Conservation (phyloP, 2,113 vertebrate species). For the Ornithorhynchus anatinus region DNA sequence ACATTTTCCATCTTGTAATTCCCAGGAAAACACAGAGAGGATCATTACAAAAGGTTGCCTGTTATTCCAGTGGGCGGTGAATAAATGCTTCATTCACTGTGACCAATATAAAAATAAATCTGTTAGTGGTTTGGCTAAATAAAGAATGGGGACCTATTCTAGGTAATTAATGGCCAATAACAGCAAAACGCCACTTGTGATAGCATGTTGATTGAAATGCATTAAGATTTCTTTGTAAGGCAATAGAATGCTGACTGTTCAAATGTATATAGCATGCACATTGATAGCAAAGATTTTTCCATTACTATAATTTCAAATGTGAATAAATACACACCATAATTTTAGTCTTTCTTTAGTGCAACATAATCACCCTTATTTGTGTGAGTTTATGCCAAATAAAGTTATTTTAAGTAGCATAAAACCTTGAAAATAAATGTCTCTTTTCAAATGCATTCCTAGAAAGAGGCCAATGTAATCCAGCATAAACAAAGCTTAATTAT, state of each 20-base stretch:
- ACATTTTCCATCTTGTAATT: background rate
- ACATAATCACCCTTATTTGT: too few species aligned
- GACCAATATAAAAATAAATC: conserved; percentile 53
- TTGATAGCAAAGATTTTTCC: too few species aligned
- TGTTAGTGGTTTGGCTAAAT: conserved; percentile 35
- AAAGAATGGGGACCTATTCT: conserved; percentile 42
- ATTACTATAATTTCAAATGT: too few species aligned
- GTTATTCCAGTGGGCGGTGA: background rate
- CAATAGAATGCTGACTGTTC: background rate
- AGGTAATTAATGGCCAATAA: conserved; percentile 34
- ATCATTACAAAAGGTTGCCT: background rate
- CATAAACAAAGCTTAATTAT: too few species aligned
- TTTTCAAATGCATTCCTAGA: too few species aligned
- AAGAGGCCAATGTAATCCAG: too few species aligned
- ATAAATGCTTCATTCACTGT: conserved; percentile 20
- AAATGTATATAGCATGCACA: background rate
- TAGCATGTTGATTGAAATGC: background rate
- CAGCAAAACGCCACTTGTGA: background rate
- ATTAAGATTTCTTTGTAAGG: background rate
- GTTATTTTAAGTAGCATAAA: too few species aligned
- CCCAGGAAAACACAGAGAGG: background rate
- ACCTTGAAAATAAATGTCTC: too few species aligned
- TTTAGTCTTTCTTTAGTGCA: too few species aligned
- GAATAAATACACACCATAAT: too few species aligned
- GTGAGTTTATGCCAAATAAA: too few species aligned